Conservation (phyloP, 2,113 vertebrate genomes). For the Pituophis catenifer region DNA sequence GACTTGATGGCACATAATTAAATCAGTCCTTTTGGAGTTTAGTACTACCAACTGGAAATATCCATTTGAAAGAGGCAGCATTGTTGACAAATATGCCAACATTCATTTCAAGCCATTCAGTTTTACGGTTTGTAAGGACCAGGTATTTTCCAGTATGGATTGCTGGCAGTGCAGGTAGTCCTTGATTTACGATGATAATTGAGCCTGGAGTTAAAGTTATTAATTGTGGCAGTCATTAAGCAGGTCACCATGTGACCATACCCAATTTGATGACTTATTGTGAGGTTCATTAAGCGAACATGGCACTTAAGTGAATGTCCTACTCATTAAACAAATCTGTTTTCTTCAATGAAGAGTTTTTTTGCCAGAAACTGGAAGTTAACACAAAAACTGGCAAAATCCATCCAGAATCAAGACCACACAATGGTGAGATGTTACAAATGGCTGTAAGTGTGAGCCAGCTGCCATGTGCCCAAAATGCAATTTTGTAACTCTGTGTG, state of each 20-base stretch:
- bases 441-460: too few species aligned
- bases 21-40: neutral
- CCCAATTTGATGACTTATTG: too few species aligned
- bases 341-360: too few species aligned
- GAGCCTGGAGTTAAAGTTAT: neutral
- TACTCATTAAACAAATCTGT: too few species aligned
- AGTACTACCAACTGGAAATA: neutral
- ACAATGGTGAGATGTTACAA: too few species aligned
- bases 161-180: neutral
- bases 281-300: neutral
- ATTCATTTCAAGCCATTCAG: slow-evolving; percentile 21
- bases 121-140: neutral
- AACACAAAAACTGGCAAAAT: too few species aligned
- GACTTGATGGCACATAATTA: neutral
- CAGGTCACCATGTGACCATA: neutral
- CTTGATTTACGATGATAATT: neutral
- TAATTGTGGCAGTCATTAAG: neutral
- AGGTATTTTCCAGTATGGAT: neutral
- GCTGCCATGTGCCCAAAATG: too few species aligned
- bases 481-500: too few species aligned
- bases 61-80: neutral
- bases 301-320: too few species aligned
- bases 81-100: neutral
- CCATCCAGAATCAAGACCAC: too few species aligned
- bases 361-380: too few species aligned